Percentiles rank a stretch among this genome's conserved stretches.
Evolutionary conservation across 2,888 invertebrate genomes (phyloP).

Genomic region (Eutolmus rufibarbis): DNA sequence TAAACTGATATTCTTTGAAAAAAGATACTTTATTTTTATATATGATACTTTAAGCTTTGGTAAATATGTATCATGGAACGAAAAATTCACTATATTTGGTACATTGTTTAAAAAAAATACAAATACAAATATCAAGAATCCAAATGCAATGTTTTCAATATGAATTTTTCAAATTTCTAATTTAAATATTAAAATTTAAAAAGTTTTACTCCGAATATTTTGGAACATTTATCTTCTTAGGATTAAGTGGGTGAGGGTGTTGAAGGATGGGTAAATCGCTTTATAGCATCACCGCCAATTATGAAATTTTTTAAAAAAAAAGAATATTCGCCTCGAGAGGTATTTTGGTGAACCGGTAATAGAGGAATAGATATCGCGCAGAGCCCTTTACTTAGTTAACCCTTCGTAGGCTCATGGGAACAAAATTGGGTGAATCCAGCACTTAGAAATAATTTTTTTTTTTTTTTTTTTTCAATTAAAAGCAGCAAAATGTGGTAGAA

Average conservation of each 20-base stretch:
- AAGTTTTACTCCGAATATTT: too few species aligned
- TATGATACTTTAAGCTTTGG: too few species aligned
- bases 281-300: neutral
- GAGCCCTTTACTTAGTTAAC: neutral
- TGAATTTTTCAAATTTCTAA: too few species aligned
- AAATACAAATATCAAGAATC: too few species aligned
- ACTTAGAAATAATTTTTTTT: neutral
- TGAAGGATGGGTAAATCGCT: neutral
- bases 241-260: neutral
- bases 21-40: too few species aligned
- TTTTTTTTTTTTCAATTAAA: neutral
- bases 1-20: too few species aligned
- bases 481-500: neutral
- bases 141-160: too few species aligned
- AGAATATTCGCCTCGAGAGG: neutral
- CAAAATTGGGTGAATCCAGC: neutral
- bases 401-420: neutral
- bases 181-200: too few species aligned
- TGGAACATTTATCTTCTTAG: neutral
- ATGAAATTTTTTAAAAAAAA: neutral
- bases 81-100: too few species aligned
- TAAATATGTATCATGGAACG: too few species aligned
- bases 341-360: neutral
- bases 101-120: too few species aligned
- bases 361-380: neutral